phyloP scores from a whole-genome alignment of 2,797 vertebrate genomes.

The Sus cebifrons region DNA sequence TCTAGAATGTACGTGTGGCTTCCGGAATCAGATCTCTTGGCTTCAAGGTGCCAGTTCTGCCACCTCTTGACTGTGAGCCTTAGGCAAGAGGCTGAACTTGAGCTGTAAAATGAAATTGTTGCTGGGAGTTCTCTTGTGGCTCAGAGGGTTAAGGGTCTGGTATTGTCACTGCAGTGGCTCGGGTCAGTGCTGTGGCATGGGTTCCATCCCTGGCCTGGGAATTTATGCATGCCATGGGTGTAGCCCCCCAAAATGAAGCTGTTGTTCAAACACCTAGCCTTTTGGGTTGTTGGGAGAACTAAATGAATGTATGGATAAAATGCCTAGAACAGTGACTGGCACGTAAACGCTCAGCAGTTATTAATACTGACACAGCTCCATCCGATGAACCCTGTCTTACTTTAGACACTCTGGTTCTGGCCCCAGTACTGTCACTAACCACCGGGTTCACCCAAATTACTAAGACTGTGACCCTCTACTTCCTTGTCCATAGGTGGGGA shows the following conservation, averaged over 20 bases:
- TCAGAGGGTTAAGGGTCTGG: too few relatives aligned
- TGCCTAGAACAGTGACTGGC: not conserved
- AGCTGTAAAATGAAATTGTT: not conserved
- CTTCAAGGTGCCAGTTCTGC: not conserved
- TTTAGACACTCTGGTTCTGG: not conserved
- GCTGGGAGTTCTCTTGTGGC: not conserved
- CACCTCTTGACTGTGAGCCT: not conserved
- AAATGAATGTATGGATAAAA: not conserved
- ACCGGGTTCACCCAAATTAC: rapidly evolving
- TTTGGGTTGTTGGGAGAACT: not conserved
- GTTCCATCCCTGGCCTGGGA: too few relatives aligned
- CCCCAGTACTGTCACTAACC: rapidly evolving
- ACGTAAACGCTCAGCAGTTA: not conserved
- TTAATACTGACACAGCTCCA: too few relatives aligned
- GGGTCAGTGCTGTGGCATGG: too few relatives aligned
- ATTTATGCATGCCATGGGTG: too few relatives aligned
- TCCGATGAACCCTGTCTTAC: not conserved
- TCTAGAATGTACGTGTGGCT: rapidly evolving
- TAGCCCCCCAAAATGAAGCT: too few relatives aligned
- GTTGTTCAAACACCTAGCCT: not conserved
- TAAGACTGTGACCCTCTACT: not conserved
- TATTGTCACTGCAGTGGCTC: too few relatives aligned
- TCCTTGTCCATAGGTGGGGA: not conserved
- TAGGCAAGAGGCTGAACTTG: not conserved
- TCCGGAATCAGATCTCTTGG: not conserved